These are phyloP conservation scores for Sander lucioperca DNA, from an alignment of 2,113 vertebrate species.

Conservation along the genomic window DNA sequence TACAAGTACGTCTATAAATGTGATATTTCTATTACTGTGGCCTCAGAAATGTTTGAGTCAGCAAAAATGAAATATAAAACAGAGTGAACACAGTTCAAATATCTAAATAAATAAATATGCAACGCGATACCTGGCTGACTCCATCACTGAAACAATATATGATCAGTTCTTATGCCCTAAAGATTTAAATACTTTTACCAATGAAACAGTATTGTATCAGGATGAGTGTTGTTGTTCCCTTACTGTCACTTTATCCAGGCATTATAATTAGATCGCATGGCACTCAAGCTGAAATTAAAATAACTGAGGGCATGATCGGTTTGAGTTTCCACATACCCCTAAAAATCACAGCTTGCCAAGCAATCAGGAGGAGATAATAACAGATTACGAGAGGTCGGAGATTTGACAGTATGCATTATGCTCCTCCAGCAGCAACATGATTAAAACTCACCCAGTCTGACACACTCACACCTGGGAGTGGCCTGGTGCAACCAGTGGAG, in stretches of 20 bases:
- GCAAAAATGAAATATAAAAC: neutral
- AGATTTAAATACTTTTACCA: neutral
- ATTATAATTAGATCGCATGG: constrained; percentile 35
- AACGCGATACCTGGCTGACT: neutral
- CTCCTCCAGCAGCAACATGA: constrained; percentile 11
- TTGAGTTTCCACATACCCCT: constrained; percentile 20
- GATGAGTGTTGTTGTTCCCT: constrained; percentile 4
- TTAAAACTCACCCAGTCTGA: constrained; percentile 11
- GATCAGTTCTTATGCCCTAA: neutral
- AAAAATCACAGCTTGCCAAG: constrained; percentile 1
- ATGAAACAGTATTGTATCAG: neutral
- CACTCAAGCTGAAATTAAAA: constrained; percentile 34
- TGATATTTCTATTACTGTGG: neutral
- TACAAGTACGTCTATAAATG: neutral
- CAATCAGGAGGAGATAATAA: constrained; percentile 14
- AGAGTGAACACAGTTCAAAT: neutral
- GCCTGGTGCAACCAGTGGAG: neutral
- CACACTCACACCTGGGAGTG: constrained; percentile 4
- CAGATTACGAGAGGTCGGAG: constrained; percentile 13
- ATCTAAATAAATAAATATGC: neutral
- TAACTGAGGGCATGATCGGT: neutral
- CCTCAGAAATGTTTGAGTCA: neutral
- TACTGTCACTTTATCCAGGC: constrained; percentile 25
- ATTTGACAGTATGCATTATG: neutral
- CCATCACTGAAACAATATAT: neutral